A percentile compares a stretch with the other conserved stretches of the same genome.
Evolutionary conservation across 2,113 vertebrate species (phyloP).

Genomic region (Reinhardtius hippoglossoides): DNA sequence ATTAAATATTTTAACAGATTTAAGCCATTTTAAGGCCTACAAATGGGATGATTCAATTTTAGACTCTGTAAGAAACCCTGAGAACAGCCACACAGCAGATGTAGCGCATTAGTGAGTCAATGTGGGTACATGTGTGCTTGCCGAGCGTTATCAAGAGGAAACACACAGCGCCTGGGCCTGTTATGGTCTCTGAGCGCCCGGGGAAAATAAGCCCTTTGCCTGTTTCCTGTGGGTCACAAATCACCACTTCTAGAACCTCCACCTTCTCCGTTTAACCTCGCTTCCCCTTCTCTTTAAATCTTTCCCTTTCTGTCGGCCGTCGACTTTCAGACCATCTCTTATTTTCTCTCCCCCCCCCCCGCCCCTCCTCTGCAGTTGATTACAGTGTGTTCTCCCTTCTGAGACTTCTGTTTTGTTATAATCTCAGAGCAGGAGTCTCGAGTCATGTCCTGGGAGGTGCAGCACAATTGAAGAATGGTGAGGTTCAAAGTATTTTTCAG

Average conservation of each 20-base stretch:
- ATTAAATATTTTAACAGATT: no score
- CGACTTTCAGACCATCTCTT: slow-evolving; percentile 6
- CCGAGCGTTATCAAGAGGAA: slow-evolving; percentile 71
- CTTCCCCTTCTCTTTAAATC: slow-evolving; percentile 49
- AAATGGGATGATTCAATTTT: no score
- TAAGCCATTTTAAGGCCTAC: not conserved
- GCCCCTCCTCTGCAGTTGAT: slow-evolving; percentile 1
- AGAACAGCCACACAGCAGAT: not conserved
- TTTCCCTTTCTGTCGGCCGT: slow-evolving; percentile 9
- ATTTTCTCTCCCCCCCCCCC: not conserved
- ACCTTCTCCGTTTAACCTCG: slow-evolving; percentile 50
- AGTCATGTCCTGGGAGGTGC: not conserved
- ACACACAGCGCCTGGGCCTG: slow-evolving; percentile 50
- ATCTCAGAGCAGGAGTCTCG: slow-evolving; percentile 3
- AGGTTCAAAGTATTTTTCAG: no score
- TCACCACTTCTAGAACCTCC: slow-evolving; percentile 53
- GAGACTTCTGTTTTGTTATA: slow-evolving; percentile 24
- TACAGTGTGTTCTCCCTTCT: slow-evolving; percentile 7
- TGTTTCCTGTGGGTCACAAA: slow-evolving; percentile 67
- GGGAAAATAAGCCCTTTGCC: slow-evolving; percentile 44
- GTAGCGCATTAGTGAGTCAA: not conserved
- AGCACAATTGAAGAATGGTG: not conserved
- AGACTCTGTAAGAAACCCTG: no score
- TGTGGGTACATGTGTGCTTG: slow-evolving; percentile 6
- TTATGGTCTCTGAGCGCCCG: slow-evolving; percentile 28